phyloP scores from a whole-genome alignment of 1,140 invertebrate species.

The Drosophila trapezifrons region DNA sequence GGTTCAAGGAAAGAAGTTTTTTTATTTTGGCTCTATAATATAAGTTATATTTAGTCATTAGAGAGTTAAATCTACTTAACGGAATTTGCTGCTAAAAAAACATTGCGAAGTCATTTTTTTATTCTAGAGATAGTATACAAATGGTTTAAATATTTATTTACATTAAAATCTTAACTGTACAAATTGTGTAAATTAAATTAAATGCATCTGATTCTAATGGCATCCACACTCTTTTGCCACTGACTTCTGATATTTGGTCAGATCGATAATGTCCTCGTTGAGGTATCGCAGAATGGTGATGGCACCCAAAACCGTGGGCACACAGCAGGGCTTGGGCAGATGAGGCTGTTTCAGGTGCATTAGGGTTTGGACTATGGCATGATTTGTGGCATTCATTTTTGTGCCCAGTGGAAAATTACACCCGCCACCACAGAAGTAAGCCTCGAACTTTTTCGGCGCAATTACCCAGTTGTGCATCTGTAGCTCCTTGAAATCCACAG shows the following conservation, averaged over 20 bases:
- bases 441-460: slow-evolving; percentile 81
- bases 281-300: slow-evolving; percentile 79
- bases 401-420: slow-evolving; percentile 80
- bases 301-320: slow-evolving; percentile 71
- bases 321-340: slow-evolving; percentile 80
- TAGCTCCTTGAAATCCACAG: slow-evolving; percentile 78
- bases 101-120: background rate
- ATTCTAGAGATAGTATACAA: background rate
- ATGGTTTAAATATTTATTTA: slow-evolving; percentile 1
- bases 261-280: slow-evolving; percentile 79
- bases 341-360: slow-evolving; percentile 81
- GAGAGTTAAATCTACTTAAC: too few species aligned
- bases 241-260: slow-evolving; percentile 78
- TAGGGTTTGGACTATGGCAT: slow-evolving; percentile 80
- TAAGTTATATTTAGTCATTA: too few species aligned
- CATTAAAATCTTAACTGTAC: slow-evolving; percentile 5
- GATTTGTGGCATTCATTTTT: slow-evolving; percentile 84
- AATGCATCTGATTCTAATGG: slow-evolving; percentile 37
- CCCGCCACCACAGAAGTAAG: slow-evolving; percentile 79
- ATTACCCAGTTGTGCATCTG: slow-evolving; percentile 82
- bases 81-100: background rate
- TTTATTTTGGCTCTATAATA: too few species aligned
- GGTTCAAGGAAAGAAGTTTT: too few species aligned
- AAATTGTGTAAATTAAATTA: background rate
- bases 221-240: slow-evolving; percentile 81